phyloP scores from a whole-genome alignment of 2,797 vertebrate genomes.

The Perodicticus potto region DNA sequence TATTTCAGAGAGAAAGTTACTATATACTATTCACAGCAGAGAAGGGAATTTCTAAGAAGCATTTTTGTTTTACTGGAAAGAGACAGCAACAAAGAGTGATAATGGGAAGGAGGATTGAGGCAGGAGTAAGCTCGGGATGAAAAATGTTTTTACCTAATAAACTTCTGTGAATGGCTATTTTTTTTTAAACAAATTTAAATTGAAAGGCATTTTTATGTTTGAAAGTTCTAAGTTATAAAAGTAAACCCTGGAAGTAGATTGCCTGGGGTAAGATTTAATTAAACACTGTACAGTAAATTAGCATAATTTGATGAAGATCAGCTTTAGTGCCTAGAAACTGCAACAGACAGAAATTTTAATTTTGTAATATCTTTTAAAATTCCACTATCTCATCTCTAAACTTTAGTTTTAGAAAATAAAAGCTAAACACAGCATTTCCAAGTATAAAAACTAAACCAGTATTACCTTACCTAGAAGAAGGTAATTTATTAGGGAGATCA shows the following conservation, averaged over 20 bases:
- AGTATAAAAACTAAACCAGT: too few relatives aligned
- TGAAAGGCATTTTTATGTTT: conserved; percentile 75
- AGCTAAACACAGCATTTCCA: conserved; percentile 44
- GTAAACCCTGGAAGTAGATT: conserved; percentile 71
- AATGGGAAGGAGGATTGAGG: neutral
- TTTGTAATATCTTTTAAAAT: conserved; percentile 74
- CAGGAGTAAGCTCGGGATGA: conserved; percentile 6
- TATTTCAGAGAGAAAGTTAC: conserved; percentile 36
- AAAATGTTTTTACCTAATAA: conserved; percentile 64
- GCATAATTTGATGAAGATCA: conserved; percentile 79
- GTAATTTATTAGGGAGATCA: conserved; percentile 41
- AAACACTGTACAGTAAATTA: conserved; percentile 80
- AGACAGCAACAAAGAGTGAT: neutral
- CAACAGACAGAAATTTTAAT: conserved; percentile 70
- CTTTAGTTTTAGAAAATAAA: conserved; percentile 69
- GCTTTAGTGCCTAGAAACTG: conserved; percentile 76
- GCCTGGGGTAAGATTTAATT: conserved; percentile 80
- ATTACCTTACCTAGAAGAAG: conserved; percentile 21
- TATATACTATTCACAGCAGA: neutral
- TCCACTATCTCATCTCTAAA: conserved; percentile 60
- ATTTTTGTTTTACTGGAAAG: conserved; percentile 38
- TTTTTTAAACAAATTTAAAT: conserved; percentile 54
- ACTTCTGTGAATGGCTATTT: neutral
- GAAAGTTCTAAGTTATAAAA: conserved; percentile 79
- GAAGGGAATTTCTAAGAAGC: neutral